Percentiles rank a stretch among this genome's conserved stretches.
These are phyloP conservation scores for Pherbina coryleti DNA, from an alignment of 2,888 invertebrate species.

Conservation along the genomic window DNA sequence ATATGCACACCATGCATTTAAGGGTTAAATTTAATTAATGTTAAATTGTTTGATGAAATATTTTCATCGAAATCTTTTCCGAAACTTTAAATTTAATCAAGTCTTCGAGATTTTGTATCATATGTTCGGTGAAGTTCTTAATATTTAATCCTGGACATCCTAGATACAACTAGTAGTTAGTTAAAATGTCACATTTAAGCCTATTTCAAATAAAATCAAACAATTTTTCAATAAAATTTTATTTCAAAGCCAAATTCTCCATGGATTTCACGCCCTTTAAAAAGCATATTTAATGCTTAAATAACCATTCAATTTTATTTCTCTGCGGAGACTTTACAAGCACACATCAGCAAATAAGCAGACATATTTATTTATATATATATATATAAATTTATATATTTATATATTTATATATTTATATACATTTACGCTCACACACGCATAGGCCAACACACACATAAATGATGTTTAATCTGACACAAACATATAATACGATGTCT, in stretches of 20 bases:
- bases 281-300: conserved; percentile 20
- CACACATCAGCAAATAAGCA: conserved; percentile 45
- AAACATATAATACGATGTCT: conserved; percentile 17
- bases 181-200: too few relatives aligned
- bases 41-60: too few relatives aligned
- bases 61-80: too few relatives aligned
- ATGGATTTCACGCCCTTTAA: not conserved
- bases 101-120: too few relatives aligned
- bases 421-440: not conserved
- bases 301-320: conserved; percentile 38
- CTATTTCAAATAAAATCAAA: too few relatives aligned
- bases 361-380: conserved; percentile 8
- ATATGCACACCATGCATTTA: too few relatives aligned
- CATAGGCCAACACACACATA: not conserved
- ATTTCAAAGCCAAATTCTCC: not conserved
- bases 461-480: conserved; percentile 22
- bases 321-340: conserved; percentile 45
- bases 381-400: not conserved
- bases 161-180: too few relatives aligned
- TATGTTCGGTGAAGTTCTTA: too few relatives aligned
- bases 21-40: too few relatives aligned
- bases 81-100: too few relatives aligned
- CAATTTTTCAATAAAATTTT: not conserved
- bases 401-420: not conserved
- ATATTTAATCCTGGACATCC: too few relatives aligned